Conservation (phyloP, 2,888 invertebrate genomes). For the Cheilosia pagana region DNA sequence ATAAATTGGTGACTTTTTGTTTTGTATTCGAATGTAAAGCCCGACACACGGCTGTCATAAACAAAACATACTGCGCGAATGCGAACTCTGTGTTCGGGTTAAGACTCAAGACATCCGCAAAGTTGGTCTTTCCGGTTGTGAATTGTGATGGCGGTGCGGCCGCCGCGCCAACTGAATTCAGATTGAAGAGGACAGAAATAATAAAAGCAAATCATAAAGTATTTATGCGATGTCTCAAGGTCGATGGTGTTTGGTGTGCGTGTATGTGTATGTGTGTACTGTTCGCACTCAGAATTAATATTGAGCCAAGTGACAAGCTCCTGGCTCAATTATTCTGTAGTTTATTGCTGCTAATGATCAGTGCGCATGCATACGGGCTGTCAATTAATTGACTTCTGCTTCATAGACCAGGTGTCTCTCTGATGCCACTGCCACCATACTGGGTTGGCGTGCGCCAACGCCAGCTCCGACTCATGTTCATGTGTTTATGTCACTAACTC, state of each 20-base stretch:
- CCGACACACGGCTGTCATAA: conserved; percentile 44
- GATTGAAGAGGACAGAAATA: conserved; percentile 22
- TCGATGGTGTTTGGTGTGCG: conserved; percentile 32
- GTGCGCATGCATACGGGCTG: conserved; percentile 74
- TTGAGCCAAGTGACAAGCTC: conserved; percentile 69
- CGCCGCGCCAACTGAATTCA: conserved; percentile 4
- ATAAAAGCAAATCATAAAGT: conserved; percentile 67
- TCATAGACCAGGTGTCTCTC: conserved; percentile 72
- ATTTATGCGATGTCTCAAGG: conserved; percentile 72
- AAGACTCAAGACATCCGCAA: conserved; percentile 66
- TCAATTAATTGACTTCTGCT: conserved; percentile 73
- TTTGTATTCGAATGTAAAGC: conserved; percentile 52
- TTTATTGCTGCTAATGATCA: conserved; percentile 73
- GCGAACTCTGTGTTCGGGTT: conserved; percentile 37
- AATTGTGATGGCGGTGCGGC: conserved; percentile 18
- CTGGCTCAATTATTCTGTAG: conserved; percentile 71
- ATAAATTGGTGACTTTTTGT: conserved; percentile 49
- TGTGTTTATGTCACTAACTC: conserved; percentile 24
- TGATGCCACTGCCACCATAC: conserved; percentile 39
- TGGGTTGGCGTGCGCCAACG: conserved; percentile 67
- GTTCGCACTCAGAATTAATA: conserved; percentile 62
- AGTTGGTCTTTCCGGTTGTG: conserved; percentile 68
- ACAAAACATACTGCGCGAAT: conserved; percentile 37
- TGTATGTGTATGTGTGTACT: not conserved
- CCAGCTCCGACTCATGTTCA: not conserved